A percentile compares a stretch with the other conserved stretches of the same genome.
phyloP scores from a whole-genome alignment of 2,888 invertebrate genomes.

The Lithosia quadra region DNA sequence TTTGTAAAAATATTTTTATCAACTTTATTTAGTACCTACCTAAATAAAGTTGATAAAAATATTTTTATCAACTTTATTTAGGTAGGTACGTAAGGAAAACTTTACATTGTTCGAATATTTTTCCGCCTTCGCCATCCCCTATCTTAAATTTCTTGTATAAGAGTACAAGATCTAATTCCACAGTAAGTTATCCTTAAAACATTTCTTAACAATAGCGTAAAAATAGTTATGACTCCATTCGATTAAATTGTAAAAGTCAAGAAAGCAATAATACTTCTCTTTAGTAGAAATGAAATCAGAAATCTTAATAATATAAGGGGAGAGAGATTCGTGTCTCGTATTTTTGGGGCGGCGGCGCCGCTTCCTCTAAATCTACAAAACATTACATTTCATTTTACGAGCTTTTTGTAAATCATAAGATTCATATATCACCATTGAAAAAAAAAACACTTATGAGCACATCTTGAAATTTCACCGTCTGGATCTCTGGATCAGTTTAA shows the following conservation, averaged over 20 bases:
- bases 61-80: too few species aligned
- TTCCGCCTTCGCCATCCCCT: too few species aligned
- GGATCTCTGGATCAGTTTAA: constrained; percentile 8
- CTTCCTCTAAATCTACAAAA: neutral
- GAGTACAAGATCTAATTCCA: too few species aligned
- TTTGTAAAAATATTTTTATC: too few species aligned
- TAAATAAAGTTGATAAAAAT: too few species aligned
- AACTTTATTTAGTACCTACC: too few species aligned
- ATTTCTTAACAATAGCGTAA: neutral
- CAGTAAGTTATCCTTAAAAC: too few species aligned
- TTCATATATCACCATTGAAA: constrained; percentile 6
- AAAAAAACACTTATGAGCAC: constrained; percentile 3
- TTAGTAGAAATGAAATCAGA: neutral
- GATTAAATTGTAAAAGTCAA: neutral
- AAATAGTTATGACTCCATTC: neutral
- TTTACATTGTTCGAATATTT: too few species aligned
- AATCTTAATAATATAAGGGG: neutral
- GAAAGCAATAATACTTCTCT: neutral
- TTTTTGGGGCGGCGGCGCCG: neutral
- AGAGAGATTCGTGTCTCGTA: neutral
- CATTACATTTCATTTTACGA: constrained; percentile 18
- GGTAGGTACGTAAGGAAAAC: too few species aligned
- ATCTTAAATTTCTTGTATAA: too few species aligned
- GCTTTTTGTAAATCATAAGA: neutral
- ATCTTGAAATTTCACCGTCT: constrained; percentile 11